Base-by-base conservation (phyloP, 2,888 invertebrate genomes). In the Dioctria linearis region DNA sequence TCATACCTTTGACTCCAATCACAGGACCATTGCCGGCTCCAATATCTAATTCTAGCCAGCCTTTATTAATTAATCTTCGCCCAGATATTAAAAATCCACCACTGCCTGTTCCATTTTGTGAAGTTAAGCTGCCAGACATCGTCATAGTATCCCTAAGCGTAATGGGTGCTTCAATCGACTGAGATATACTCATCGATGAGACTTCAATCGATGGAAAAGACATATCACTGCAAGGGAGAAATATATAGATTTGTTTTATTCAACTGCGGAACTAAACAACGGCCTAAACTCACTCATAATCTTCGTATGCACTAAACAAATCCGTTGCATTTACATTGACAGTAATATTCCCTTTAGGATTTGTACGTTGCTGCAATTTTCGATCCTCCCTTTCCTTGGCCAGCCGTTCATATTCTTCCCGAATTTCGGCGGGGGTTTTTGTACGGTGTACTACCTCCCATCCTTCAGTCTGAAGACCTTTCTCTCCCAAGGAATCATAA, bases 361-460 rank as follows among this genome's bases (percentile, higher is more conserved):
- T 98, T 0, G 98, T 97, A 83, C 95, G 92, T 86, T 97, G 96
- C 85, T 97, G 94, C 79, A 99, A 91, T 82, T 94, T 91, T 81
- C 96, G 91, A 86, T 98, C 97, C 84, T 98, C 98, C 82, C 95
- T 91, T 85, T 96, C 95, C 83, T 94, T 92, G 25, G 94, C 94
- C 79, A 95, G 87, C 83, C 96, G 93, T 89, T 99, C 98, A 91
- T 97, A 99, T 90, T 99, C 99, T 82, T 98, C 98, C 80, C 98
- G 91, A 81, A 99, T 98, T 91, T 99, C 98, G 84, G 96, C 93
- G 2, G 98, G 97, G 3, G 98, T 98, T 87, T 95, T 95, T 2
- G 95, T 96, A 54, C 97, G 91, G 85, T 96, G 95, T 46, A 98
- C 95, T 49, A 98, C 91, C 90, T 98, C 97, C 97, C 98, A 98